Evolutionary conservation across 2,888 invertebrate species (phyloP), one percentile per base, ranked within the genome.

Genomic region (Dynastes grantii): DNA sequence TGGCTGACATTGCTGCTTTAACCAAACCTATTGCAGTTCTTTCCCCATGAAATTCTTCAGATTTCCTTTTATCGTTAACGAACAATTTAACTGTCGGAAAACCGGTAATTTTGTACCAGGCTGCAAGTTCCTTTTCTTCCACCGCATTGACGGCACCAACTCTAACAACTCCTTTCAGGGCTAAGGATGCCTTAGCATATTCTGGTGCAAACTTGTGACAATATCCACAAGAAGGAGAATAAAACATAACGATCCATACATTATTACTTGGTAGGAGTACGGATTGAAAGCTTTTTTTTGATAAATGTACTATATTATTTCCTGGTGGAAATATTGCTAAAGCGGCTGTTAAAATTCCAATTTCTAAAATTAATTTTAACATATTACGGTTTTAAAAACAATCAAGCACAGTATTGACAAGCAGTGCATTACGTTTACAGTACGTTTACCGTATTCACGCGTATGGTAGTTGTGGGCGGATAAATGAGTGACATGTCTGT

Each of bases 51-150:
- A 55, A 77, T 53, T 70, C 63, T 61, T 58, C 55, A 70, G 65
- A 40, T 4, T 40, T 40, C 13, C 90, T 91, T 88, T 97, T 97
- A 87, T 95, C 93, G 0, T 91, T 90, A 0, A 94, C 94, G 87
- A 98, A 97, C 49, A 98, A 92, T 88, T 98, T 98, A 81, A 98
- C 93, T 0, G 97, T 96, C 2, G 98, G 98, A 88, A 97, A 98
- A 73, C 98, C 97, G 82, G 91, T 90, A 55, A 98, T 93, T 63
- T 93, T 93, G 89, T 92, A 98, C 84, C 94, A 93, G 2, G 92
- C 90, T 37, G 93, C 94, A 0, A 97, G 88, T 1, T 94, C 92
- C 84, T 94, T 93, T 85, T 97, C 94, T 64, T 95, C 92, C 86
- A 97, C 97, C 64, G 95, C 95, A 90, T 98, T 94, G 0, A 98